Base-by-base conservation (phyloP, 2,113 vertebrate species). In the Microcebus tavaratra region DNA sequence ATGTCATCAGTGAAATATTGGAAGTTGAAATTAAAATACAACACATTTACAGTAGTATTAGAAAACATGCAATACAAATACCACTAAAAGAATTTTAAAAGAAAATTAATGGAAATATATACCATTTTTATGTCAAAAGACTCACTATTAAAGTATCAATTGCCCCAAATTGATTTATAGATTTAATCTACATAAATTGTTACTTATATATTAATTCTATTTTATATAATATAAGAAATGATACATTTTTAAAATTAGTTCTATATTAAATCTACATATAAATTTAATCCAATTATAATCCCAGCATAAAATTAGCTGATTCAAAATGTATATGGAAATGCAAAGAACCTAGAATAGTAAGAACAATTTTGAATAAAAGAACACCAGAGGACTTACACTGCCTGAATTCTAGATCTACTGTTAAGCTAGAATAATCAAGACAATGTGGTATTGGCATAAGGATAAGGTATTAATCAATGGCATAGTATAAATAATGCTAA, bases 31-130 rank as follows among this genome's bases (percentile, higher is more conserved):
- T 70, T 72, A 17, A 53, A 95, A 80, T 67, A 59, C 13, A 88
- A 83, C 15, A 80, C 53, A 94, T 63, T 73, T 34, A 76, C 2
- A 48, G 88, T 12, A 70, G 25, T n/a, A 73, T 92, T 48, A 92
- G 63, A 89, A 96, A 65, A 73, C 3, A 75, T 50, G 11, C 2
- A 89, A 42, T 80, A 92, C 11, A 89, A 82, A 78, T 31, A 79
- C 8, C 14, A 12, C 13, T 80, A 6, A 42, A 29, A 92, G 36
- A 96, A 89, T 25, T 42, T 73, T 20, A 63, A 87, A 96, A 63
- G n/a, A 86, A 88, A 94, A 91, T 86, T 73, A 63, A 83, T 25
- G 20, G 23, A 96, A 82, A 50, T 59, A 42, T n/a, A 53, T 67
- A 36, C 10, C 61, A 87, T 15, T 59, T 67, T 68, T 73, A 67